Conservation (phyloP, 2,113 vertebrate species). For the Ibidorhyncha struthersii region DNA sequence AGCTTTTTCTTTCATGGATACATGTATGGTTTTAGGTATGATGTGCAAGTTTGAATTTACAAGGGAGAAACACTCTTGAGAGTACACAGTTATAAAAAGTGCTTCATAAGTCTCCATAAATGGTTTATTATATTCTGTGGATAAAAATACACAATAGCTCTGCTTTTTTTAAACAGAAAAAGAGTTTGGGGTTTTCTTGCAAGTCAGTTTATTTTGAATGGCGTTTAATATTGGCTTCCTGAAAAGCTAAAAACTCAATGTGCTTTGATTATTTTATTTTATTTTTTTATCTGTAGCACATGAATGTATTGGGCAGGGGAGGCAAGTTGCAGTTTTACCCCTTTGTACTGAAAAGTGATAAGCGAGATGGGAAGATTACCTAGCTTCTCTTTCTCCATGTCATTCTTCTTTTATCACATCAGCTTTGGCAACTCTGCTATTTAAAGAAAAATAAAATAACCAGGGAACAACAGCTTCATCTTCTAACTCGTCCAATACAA, state of each 20-base stretch:
- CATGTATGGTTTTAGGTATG: neutral
- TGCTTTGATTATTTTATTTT: neutral
- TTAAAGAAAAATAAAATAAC: conserved; percentile 20
- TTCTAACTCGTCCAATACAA: conserved; percentile 22
- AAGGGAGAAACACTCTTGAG: neutral
- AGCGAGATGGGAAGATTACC: neutral
- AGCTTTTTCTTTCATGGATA: neutral
- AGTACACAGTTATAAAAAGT: neutral
- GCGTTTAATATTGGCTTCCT: neutral
- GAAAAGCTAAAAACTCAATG: neutral
- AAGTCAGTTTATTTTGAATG: neutral
- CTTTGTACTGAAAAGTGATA: neutral
- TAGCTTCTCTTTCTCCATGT: neutral
- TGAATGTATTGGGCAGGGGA: neutral
- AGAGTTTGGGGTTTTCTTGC: neutral
- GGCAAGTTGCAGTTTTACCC: neutral
- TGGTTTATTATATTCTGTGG: neutral
- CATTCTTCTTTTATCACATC: conserved; percentile 11
- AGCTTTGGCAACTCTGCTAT: neutral
- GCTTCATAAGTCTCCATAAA: neutral
- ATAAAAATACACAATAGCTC: neutral
- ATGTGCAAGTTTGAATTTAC: neutral
- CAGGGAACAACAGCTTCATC: conserved; percentile 6
- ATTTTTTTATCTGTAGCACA: neutral
- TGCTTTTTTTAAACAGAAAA: neutral